Base-by-base conservation (phyloP, 2,113 vertebrate genomes). In the Pithys albifrons region DNA sequence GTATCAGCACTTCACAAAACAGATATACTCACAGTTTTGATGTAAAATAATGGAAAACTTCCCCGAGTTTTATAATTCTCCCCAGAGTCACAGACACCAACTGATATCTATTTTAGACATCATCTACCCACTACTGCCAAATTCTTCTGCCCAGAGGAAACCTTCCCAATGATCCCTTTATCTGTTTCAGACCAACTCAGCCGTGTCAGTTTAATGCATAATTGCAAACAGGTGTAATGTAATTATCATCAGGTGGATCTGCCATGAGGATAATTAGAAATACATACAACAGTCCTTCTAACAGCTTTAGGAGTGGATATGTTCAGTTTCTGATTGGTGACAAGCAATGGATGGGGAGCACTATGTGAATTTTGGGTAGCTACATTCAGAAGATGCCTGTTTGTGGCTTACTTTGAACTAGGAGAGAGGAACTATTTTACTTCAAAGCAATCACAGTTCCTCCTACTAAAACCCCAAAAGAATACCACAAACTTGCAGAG, bases 111-210 rank as follows among this genome's bases (percentile, higher is more conserved):
- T 9, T 54, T 71, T n/a, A 1, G 3, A 74, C 12, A 17, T 1
- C 8, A 8, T 12, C 46, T 27, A 1, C 0, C n/a, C 6, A 2
- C 1, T 13, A 11, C 20, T 4, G 0, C 8, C 8, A 37, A 5
- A 5, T 12, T 8, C 19, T 2, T 2, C 27, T 17, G 8, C 14
- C 18, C 2, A 9, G 5, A 22, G 1, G 2, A 0, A 0, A 1
- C 7, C 22, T 48, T 3, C 29, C 27, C 39, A 67, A 58, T 1
- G 20, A 20, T 55, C 33, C 18, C 52, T 71, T 69, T 29, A 9
- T 33, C 51, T 35, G 5, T 33, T 75, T 57, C 74, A 82, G 35
- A 48, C 16, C 29, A 45, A 11, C 54, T 62, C 75, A 79, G 37
- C 46, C 76, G 49, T 18, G 24, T 17, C 29, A 16, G n/a, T 49